Evolutionary conservation across 1,140 invertebrate genomes (phyloP).

Genomic region (Aphidius gifuensis): DNA sequence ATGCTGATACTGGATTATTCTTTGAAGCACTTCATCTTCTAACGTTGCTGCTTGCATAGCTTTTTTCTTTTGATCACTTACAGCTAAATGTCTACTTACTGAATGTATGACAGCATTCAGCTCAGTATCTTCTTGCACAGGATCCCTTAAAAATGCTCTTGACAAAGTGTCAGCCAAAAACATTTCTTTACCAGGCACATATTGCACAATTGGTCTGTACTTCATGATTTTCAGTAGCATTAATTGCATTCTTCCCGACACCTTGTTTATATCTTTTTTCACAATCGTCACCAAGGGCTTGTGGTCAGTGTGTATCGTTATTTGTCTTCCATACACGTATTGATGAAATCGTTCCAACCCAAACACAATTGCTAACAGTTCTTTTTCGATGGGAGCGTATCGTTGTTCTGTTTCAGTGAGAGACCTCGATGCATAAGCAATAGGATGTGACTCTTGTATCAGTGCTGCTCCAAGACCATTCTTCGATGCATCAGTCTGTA

Average conservation of each 20-base stretch:
- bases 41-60: not conserved
- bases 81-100: not conserved
- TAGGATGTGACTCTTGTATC: conserved; percentile 33
- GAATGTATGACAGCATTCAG: conserved; percentile 15
- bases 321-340: conserved; percentile 46
- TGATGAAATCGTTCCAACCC: conserved; percentile 45
- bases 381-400: conserved; percentile 53
- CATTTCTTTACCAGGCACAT: conserved; percentile 31
- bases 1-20: not conserved
- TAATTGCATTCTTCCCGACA: conserved; percentile 47
- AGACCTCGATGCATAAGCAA: conserved; percentile 43
- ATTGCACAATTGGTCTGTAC: conserved; percentile 39
- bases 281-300: conserved; percentile 46
- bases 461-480: conserved; percentile 32
- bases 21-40: not conserved
- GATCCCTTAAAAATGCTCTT: conserved; percentile 27
- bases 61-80: not conserved
- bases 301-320: conserved; percentile 53
- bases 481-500: conserved; percentile 26
- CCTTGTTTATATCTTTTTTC: conserved; percentile 43
- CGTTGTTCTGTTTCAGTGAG: conserved; percentile 31
- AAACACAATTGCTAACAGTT: conserved; percentile 54
- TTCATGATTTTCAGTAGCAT: conserved; percentile 48
- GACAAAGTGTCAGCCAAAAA: conserved; percentile 36
- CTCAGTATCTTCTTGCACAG: not conserved